Evolutionary conservation across 2,888 invertebrate species (phyloP).

Genomic region (Erebia epiphron): DNA sequence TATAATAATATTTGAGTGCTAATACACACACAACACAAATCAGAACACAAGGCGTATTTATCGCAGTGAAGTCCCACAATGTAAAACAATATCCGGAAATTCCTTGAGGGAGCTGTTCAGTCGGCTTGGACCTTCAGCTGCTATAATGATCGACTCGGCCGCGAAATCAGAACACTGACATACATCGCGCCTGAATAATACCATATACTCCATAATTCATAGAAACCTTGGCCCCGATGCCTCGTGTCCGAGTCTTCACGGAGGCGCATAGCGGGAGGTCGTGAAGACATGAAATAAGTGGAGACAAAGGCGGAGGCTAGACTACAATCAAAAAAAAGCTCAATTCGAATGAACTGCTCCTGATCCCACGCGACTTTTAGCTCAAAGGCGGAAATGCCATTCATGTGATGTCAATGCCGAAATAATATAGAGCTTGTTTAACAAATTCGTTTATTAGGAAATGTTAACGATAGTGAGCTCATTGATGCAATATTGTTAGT

Average conservation of each 20-base stretch:
- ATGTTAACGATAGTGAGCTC: slow-evolving; percentile 5
- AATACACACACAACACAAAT: too few species aligned
- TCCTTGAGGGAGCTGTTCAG: slow-evolving; percentile 62
- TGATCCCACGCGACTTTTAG: slow-evolving; percentile 22
- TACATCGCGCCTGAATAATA: slow-evolving; percentile 77
- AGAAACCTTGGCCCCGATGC: slow-evolving; percentile 77
- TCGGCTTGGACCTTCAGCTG: slow-evolving; percentile 74
- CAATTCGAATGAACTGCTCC: slow-evolving; percentile 5
- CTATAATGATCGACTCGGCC: slow-evolving; percentile 72
- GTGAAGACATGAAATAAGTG: slow-evolving; percentile 34
- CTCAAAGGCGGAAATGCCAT: slow-evolving; percentile 33
- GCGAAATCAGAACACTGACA: slow-evolving; percentile 77
- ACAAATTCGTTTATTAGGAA: slow-evolving; percentile 11
- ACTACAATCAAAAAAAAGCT: slow-evolving; percentile 6
- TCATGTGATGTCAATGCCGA: slow-evolving; percentile 27
- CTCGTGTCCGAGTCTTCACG: slow-evolving; percentile 45
- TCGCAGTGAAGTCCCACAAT: neutral
- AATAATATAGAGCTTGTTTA: slow-evolving; percentile 22
- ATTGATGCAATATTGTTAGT: slow-evolving; percentile 4
- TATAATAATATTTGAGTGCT: too few species aligned
- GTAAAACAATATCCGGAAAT: slow-evolving; percentile 62
- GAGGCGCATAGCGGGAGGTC: slow-evolving; percentile 35
- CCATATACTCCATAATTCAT: slow-evolving; percentile 81
- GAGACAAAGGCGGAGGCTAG: slow-evolving; percentile 30
- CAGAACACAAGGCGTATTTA: neutral